Base-by-base conservation (phyloP, 2,888 invertebrate genomes). In the Scaptomyza reducta region DNA sequence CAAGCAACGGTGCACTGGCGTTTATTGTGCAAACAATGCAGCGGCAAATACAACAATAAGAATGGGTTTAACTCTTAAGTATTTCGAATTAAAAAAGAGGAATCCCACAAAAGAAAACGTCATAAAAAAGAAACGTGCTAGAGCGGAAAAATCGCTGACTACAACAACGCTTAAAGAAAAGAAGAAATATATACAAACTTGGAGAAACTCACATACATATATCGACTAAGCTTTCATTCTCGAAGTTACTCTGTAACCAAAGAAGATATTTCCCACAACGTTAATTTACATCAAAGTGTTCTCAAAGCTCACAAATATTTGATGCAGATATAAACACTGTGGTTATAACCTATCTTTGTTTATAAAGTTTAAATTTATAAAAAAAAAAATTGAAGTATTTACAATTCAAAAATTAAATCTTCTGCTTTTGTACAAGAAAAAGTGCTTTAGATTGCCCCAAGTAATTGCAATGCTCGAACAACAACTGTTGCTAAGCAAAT, bases 11-110 rank as follows among this genome's bases (percentile, higher is more conserved):
- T 50, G 35, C 35, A 25, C 5, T 7, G 44, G 51, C 57, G 54
- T 70, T 63, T 63, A 63, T 51, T 31, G 46, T 22, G 40, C 42
- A 53, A 70, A 56, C 73, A 71, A 71, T 53, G 59, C 70, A 31
- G 22, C 35, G 3, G 9, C 68, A 58, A 38, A 59, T 45, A 54
- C 53, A 58, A 69, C 41, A 67, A 59, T 63, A 49, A 46, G 49
- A 51, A 50, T 51, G 63, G 41, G 38, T 57, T 53, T 59, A 44
- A 57, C 44, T 51, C 35, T 62, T 40, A 41, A 49, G 51, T 51
- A 49, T 35, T 60, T 55, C 45, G 18, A 51, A 61, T 40, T 50
- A 35, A 46, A 44, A 55, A 18, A 33, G 35, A 29, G 47, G 14
- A 16, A 45, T 22, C 29, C 16, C 13, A 35, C 6, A 38, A 50